Percentiles rank a stretch among this genome's conserved stretches.
Evolutionary conservation across 2,888 invertebrate species (phyloP).

Genomic region (Paralinhomoeus sp.): DNA sequence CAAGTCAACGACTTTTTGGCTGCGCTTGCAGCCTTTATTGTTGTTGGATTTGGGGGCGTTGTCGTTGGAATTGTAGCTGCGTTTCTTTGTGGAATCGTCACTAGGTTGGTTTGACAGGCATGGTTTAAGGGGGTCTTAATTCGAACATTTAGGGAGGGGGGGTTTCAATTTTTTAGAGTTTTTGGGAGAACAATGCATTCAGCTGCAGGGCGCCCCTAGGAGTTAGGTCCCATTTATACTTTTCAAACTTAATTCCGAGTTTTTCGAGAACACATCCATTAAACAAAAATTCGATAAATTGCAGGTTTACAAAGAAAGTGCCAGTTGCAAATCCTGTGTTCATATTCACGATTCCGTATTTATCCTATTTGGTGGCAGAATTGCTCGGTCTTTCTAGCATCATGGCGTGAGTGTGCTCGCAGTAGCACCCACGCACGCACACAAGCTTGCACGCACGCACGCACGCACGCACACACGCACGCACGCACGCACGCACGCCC

Average conservation of each 20-base stretch:
- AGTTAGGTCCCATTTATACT: too few species aligned
- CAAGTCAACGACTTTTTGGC: constrained; percentile 9
- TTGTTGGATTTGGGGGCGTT: constrained; percentile 20
- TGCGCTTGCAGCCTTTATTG: constrained; percentile 16
- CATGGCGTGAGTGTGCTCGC: constrained; percentile 49
- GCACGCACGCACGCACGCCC: too few species aligned
- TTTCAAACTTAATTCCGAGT: too few species aligned
- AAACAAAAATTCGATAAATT: not conserved
- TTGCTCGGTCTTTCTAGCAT: constrained; percentile 96
- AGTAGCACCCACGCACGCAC: too few species aligned
- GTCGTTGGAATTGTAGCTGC: constrained; percentile 19
- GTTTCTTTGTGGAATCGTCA: constrained; percentile 13
- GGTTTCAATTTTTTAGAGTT: too few species aligned
- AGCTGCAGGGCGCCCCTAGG: too few species aligned
- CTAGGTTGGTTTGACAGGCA: constrained; percentile 11
- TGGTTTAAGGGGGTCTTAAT: too few species aligned
- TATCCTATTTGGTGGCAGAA: constrained; percentile 85
- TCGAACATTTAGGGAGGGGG: too few species aligned
- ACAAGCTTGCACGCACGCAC: too few species aligned
- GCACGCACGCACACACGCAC: too few species aligned
- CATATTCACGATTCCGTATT: constrained; percentile 88
- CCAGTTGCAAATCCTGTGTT: constrained; percentile 91
- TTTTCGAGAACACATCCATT: not conserved
- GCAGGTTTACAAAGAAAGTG: constrained; percentile 66
- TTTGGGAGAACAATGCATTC: not conserved